These are phyloP conservation scores for Oophaga sylvatica DNA, from an alignment of 2,797 vertebrate species.

Conservation along the genomic window DNA sequence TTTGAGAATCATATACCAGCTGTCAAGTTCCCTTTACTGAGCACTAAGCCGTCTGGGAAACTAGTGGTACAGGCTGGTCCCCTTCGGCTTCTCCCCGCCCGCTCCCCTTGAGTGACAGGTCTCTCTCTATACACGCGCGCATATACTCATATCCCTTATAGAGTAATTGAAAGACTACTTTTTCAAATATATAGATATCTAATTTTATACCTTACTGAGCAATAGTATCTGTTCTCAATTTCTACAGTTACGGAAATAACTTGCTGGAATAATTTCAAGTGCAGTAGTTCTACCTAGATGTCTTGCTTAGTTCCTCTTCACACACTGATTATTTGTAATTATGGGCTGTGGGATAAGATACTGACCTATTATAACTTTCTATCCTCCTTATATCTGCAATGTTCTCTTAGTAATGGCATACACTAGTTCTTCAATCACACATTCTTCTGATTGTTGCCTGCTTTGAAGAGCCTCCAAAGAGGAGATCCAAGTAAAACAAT, in stretches of 20 bases:
- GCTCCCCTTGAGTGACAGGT: too few relatives aligned
- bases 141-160: too few relatives aligned
- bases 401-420: not conserved
- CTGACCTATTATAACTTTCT: not conserved
- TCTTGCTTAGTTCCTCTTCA: constrained; percentile 5
- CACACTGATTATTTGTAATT: constrained; percentile 5
- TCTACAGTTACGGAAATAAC: not conserved
- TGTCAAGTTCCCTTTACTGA: too few relatives aligned
- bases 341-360: constrained; percentile 5
- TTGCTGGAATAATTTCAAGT: not conserved
- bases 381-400: not conserved
- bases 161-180: not conserved
- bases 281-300: not conserved
- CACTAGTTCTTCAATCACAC: not conserved
- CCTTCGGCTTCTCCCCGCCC: too few relatives aligned
- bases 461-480: not conserved
- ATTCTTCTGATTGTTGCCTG: not conserved
- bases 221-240: not conserved
- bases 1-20: too few relatives aligned
- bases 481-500: constrained; percentile 1
- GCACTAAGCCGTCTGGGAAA: too few relatives aligned
- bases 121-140: too few relatives aligned
- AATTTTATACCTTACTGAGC: not conserved
- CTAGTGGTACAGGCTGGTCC: too few relatives aligned
- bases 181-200: not conserved